phyloP scores from a whole-genome alignment of 2,888 invertebrate genomes.

The Drosophila percnosoma region DNA sequence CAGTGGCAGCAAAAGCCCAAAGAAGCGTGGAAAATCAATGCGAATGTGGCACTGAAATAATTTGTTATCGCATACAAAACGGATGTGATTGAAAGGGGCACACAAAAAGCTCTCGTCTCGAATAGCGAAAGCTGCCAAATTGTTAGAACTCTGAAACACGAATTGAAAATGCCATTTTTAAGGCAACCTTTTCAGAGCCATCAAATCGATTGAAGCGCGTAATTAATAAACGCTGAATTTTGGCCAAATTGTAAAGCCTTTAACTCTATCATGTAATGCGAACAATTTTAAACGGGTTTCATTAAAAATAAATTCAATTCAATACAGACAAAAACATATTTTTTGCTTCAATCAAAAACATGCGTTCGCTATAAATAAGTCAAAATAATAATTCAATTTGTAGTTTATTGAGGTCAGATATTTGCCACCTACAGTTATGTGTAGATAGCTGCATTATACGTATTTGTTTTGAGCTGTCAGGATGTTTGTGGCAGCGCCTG shows the following conservation, averaged over 20 bases:
- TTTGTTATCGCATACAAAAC: conserved; percentile 68
- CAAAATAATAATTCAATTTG: neutral
- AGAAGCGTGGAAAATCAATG: conserved; percentile 62
- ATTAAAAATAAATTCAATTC: neutral
- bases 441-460: neutral
- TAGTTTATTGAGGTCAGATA: conserved; percentile 33
- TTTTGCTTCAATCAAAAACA: neutral
- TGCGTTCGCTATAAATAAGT: neutral
- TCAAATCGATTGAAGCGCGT: conserved; percentile 45
- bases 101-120: conserved; percentile 5
- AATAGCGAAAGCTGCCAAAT: conserved; percentile 23
- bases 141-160: conserved; percentile 7
- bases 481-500: conserved; percentile 39
- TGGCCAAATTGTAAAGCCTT: neutral
- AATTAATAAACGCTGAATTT: conserved; percentile 42
- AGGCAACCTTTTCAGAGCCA: conserved; percentile 21
- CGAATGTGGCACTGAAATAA: conserved; percentile 71
- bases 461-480: conserved; percentile 38
- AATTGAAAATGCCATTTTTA: conserved; percentile 5
- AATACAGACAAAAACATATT: neutral
- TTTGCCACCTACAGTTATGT: conserved; percentile 16
- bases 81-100: conserved; percentile 55
- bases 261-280: neutral
- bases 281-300: no score
- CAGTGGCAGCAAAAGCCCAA: conserved; percentile 20